Conservation (phyloP, 1,140 invertebrate species). For the Panagrolaimus sp. region DNA sequence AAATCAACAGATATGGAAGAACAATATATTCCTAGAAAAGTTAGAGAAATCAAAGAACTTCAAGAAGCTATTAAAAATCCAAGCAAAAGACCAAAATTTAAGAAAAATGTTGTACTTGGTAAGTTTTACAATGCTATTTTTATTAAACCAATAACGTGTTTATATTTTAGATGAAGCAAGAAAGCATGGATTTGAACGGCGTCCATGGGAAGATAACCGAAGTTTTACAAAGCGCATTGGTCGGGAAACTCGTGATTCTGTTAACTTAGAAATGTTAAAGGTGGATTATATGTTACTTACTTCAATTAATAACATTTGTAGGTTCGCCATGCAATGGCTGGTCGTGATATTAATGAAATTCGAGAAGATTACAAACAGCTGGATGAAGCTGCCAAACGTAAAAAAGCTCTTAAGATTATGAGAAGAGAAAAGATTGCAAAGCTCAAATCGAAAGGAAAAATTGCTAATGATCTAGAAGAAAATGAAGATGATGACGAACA, state of each 20-base stretch:
- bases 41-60: background rate
- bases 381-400: slow-evolving; percentile 22
- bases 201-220: background rate
- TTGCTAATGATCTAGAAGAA: background rate
- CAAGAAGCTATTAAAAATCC: background rate
- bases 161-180: background rate
- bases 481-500: slow-evolving; percentile 13
- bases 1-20: background rate
- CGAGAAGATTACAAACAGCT: slow-evolving; percentile 26
- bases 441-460: slow-evolving; percentile 7
- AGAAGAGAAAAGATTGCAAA: slow-evolving; percentile 16
- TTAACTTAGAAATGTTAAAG: background rate
- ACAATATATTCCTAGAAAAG: background rate
- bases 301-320: too few species aligned
- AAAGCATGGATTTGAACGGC: background rate
- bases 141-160: background rate
- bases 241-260: background rate
- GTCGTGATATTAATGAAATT: slow-evolving; percentile 31
- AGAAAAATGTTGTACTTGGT: background rate
- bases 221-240: background rate
- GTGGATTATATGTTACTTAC: background rate
- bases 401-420: slow-evolving; percentile 13
- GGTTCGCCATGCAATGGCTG: slow-evolving; percentile 25
- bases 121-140: too few species aligned
- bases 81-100: background rate